These are phyloP conservation scores for Mugil cephalus DNA, from an alignment of 2,113 vertebrate genomes.

Conservation along the genomic window DNA sequence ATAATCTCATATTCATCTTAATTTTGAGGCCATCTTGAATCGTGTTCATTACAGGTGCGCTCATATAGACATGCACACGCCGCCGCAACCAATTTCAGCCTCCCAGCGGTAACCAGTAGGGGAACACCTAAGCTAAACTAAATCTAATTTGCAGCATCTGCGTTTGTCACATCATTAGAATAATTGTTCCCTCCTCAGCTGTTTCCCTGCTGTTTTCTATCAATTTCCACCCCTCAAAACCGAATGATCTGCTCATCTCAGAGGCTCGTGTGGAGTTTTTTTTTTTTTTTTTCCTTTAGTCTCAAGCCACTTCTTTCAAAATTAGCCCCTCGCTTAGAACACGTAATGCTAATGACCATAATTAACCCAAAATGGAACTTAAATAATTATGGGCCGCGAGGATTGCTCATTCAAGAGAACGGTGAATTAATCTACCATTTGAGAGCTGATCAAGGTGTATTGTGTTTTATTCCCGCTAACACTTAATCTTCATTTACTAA, in stretches of 20 bases:
- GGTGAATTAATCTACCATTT: slow-evolving; percentile 74
- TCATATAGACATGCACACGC: slow-evolving; percentile 11
- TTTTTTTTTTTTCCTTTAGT: slow-evolving; percentile 70
- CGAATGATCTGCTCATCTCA: slow-evolving; percentile 96
- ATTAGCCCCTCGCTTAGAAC: slow-evolving; percentile 93
- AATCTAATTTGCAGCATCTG: slow-evolving; percentile 96
- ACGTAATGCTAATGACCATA: slow-evolving; percentile 98
- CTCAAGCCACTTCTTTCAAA: slow-evolving; percentile 82
- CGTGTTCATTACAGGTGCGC: neutral
- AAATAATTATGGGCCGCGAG: slow-evolving; percentile 92
- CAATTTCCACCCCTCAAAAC: slow-evolving; percentile 89
- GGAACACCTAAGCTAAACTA: slow-evolving; percentile 90
- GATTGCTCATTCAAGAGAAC: slow-evolving; percentile 80
- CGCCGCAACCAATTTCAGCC: slow-evolving; percentile 11
- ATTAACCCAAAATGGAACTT: slow-evolving; percentile 97
- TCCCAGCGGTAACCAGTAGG: slow-evolving; percentile 82
- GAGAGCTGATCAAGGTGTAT: slow-evolving; percentile 83
- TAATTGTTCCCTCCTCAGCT: slow-evolving; percentile 99
- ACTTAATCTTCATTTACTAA: slow-evolving; percentile 73
- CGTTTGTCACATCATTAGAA: slow-evolving; percentile 98
- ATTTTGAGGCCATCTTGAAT: neutral
- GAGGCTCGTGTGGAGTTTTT: slow-evolving; percentile 87
- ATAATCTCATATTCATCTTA: neutral
- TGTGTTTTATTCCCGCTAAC: slow-evolving; percentile 76
- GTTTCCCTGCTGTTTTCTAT: slow-evolving; percentile 96